A percentile compares a stretch with the other conserved stretches of the same genome.
These are phyloP conservation scores for Silurus aristotelis DNA, from an alignment of 2,797 vertebrate genomes.

Conservation along the genomic window DNA sequence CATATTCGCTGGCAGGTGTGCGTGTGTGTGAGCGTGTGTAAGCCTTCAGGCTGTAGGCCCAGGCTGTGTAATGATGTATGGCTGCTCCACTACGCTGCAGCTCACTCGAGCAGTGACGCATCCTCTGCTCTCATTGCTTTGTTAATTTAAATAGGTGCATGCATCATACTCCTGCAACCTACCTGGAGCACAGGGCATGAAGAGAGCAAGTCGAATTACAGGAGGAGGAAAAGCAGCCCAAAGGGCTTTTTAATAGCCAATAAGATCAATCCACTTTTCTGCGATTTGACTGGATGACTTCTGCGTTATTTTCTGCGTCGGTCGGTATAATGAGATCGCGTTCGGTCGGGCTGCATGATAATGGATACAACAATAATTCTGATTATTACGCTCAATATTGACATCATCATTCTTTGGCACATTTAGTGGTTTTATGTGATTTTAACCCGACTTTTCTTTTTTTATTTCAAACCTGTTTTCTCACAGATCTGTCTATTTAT, in stretches of 20 bases:
- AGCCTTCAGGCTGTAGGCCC: slow-evolving; percentile 41
- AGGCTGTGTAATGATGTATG: slow-evolving; percentile 90
- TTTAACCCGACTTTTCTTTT: neutral
- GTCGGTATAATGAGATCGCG: slow-evolving; percentile 38
- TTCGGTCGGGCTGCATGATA: neutral
- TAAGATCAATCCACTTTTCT: slow-evolving; percentile 76
- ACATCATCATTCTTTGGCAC: neutral
- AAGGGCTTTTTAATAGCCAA: slow-evolving; percentile 94
- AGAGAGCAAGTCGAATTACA: slow-evolving; percentile 61
- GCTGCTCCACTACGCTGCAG: slow-evolving; percentile 87
- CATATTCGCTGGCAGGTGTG: slow-evolving; percentile 32
- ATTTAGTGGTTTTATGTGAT: neutral
- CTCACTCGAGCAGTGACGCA: slow-evolving; percentile 80
- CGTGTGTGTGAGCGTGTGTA: slow-evolving; percentile 15
- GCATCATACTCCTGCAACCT: slow-evolving; percentile 82
- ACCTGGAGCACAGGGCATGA: slow-evolving; percentile 68
- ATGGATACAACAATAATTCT: neutral
- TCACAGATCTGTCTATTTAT: neutral
- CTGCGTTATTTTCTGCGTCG: slow-evolving; percentile 46
- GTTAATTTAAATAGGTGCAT: slow-evolving; percentile 99
- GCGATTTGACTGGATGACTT: slow-evolving; percentile 65
- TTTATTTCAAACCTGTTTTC: neutral
- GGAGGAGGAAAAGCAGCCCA: slow-evolving; percentile 83
- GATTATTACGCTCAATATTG: neutral
- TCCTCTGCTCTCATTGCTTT: slow-evolving; percentile 96